These are phyloP conservation scores for Stichopus chloronotus DNA, from an alignment of 35 echinoderm and acorn worm genomes.

Conservation along the genomic window DNA sequence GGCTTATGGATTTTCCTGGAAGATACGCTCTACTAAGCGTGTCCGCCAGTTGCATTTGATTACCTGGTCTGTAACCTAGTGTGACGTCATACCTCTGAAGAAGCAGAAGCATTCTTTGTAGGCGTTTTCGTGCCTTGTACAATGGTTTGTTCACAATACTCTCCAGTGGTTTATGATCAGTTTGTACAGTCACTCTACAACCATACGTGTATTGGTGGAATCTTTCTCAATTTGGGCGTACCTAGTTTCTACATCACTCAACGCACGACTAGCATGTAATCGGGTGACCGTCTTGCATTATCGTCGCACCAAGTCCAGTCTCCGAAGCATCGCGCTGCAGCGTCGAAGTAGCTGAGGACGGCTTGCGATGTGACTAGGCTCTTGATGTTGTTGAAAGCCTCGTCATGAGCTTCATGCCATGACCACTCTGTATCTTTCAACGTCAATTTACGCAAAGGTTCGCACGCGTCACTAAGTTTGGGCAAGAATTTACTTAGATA, in stretches of 20 bases:
- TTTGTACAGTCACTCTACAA: neutral
- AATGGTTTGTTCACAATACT: conserved; percentile 51
- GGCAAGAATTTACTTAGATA: conserved; percentile 78
- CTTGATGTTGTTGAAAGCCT: conserved; percentile 24
- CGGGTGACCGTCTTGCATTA: conserved; percentile 61
- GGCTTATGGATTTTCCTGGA: conserved; percentile 12
- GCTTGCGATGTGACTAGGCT: conserved; percentile 17
- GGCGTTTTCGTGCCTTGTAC: conserved; percentile 41
- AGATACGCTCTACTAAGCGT: conserved; percentile 58
- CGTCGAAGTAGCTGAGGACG: conserved; percentile 38
- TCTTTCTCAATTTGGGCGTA: conserved; percentile 57
- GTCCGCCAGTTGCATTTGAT: conserved; percentile 57
- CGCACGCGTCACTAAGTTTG: conserved; percentile 51
- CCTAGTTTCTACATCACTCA: conserved; percentile 31
- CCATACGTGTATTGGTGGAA: conserved; percentile 69
- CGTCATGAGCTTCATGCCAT: conserved; percentile 65
- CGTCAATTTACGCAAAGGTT: conserved; percentile 66
- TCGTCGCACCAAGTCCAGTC: conserved; percentile 52
- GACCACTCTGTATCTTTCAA: conserved; percentile 61
- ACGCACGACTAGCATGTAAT: conserved; percentile 73
- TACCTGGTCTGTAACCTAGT: conserved; percentile 57
- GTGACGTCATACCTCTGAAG: conserved; percentile 52
- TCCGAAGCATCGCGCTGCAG: conserved; percentile 65
- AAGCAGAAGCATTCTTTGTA: conserved; percentile 53
- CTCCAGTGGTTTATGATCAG: conserved; percentile 69